Base-by-base conservation (phyloP, 2,888 invertebrate species). In the Thyatira batis region DNA sequence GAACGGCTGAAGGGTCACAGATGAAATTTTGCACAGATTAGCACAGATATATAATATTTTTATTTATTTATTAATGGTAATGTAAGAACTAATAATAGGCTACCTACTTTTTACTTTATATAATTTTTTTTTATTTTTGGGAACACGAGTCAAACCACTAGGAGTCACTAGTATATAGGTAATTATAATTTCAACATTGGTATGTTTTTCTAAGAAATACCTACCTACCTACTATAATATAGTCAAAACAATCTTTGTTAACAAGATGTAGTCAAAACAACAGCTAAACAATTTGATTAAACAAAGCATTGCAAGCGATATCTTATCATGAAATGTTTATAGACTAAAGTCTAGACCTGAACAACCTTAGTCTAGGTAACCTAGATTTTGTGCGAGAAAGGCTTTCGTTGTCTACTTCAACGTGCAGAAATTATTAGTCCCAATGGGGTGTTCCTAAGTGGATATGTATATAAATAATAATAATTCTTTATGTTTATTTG, bases 321-420 rank as follows among this genome's bases (percentile, higher is more conserved):
- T 39, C 8, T 17, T 39, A 17, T 39, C 17, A 8, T 11, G 13
- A 13, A 30, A 33, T 39, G 11, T 39, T 39, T 17, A 23, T 23
- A 39, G 17, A 13, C 33, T 17, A 8, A 39, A 39, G 39, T 39
- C 8, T 39, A 39, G 17, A 54, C 45, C 20, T 60, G 53, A 43
- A 53, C 51, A 60, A 63, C 61, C 56, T 55, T 21, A 52, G 52
- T 60, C 55, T 45, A 58, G 55, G 58, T 61, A 60, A 67, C 69
- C 71, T 69, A 69, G 61, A 69, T 69, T 67, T 61, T 52, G 65
- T 57, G 49, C 49, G 56, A 60, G 69, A 69, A 61, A 70, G 61
- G 61, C 58, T 65, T 71, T 71, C 57, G 56, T 45, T 67, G 65
- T 70, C 54, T 50, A 45, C 51, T 54, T 51, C 33, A 50, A 48